Conservation (phyloP, 2,113 vertebrate species). For the Lates calcarifer region DNA sequence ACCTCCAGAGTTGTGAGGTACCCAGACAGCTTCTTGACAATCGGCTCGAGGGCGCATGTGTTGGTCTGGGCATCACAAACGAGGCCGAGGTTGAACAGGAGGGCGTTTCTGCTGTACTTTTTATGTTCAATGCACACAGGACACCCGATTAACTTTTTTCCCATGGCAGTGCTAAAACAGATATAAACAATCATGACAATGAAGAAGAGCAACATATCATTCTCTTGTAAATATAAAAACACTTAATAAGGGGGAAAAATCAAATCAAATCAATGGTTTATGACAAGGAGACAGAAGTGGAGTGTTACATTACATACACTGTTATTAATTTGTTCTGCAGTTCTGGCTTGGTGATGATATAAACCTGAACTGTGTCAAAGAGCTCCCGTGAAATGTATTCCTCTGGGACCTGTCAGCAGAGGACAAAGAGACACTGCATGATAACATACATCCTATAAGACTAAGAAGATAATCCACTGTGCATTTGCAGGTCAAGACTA, state of each 20-base stretch:
- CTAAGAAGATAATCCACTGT: neutral
- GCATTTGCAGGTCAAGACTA: neutral
- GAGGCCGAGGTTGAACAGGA: slow-evolving; percentile 97
- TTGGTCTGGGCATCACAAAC: slow-evolving; percentile 95
- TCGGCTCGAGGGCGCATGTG: slow-evolving; percentile 95
- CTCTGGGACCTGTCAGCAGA: slow-evolving; percentile 91
- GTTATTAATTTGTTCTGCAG: slow-evolving; percentile 99
- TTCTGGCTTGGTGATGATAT: slow-evolving; percentile 98
- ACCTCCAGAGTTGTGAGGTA: slow-evolving; percentile 98
- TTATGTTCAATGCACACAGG: slow-evolving; percentile 99
- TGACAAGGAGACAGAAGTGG: neutral
- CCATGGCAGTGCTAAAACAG: slow-evolving; percentile 93
- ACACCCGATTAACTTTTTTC: slow-evolving; percentile 97
- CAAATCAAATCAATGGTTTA: neutral
- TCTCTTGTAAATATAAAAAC: neutral
- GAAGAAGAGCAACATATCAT: neutral
- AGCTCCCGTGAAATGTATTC: slow-evolving; percentile 98
- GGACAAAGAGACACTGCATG: neutral
- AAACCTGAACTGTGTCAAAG: slow-evolving; percentile 99
- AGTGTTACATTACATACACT: slow-evolving; percentile 88
- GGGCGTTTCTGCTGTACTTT: slow-evolving; percentile 96
- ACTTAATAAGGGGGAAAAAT: neutral
- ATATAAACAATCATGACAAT: neutral
- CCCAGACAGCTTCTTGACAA: slow-evolving; percentile 97
- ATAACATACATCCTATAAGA: neutral